These are phyloP conservation scores for Sebastiscus albofasciatus DNA, from an alignment of 2,797 vertebrate genomes.

Conservation along the genomic window DNA sequence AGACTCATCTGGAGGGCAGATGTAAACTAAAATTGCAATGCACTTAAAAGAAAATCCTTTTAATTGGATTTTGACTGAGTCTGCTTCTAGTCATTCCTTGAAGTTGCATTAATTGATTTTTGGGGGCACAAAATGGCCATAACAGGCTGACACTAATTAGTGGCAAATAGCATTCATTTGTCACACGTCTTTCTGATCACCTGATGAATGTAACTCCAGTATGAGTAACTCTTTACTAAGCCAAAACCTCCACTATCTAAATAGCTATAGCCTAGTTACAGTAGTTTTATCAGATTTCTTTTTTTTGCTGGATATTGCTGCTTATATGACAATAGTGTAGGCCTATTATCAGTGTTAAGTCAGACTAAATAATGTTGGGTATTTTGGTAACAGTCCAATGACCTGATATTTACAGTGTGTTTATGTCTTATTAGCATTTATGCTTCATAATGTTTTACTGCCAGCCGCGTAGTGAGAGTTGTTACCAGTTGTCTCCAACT, in stretches of 20 bases:
- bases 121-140: accelerated
- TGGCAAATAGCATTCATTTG: background rate
- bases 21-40: background rate
- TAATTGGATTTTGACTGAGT: background rate
- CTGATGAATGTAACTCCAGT: background rate
- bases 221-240: background rate
- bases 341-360: background rate
- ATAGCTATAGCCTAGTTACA: no score
- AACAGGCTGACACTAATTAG: no score
- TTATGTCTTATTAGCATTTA: background rate
- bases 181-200: background rate
- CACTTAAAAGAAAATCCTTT: background rate
- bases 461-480: background rate
- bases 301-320: background rate
- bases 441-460: background rate
- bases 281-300: background rate
- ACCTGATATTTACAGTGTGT: background rate
- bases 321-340: background rate
- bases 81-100: background rate
- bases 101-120: background rate
- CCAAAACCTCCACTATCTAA: background rate
- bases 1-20: background rate
- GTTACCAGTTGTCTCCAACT: background rate
- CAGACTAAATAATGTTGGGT: background rate
- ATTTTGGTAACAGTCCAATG: background rate